Conservation (phyloP, 2,113 vertebrate genomes). For the Thunnus thynnus region DNA sequence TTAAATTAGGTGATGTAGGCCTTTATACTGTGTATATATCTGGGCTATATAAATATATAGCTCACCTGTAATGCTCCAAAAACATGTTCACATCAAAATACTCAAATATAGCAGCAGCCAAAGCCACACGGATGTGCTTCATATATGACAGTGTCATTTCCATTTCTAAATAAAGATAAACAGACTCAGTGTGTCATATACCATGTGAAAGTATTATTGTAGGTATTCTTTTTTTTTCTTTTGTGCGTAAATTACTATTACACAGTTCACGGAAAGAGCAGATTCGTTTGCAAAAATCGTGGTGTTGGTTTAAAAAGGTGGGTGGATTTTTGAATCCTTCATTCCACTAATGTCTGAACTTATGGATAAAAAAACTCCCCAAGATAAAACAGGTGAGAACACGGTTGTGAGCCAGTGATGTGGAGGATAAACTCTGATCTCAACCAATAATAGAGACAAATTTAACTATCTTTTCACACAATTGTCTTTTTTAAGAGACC, state of each 20-base stretch:
- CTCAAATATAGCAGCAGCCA: slow-evolving; percentile 81
- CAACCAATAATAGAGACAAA: not conserved
- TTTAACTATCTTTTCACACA: not conserved
- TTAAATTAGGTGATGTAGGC: slow-evolving; percentile 48
- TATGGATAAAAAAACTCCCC: not conserved
- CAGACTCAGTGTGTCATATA: slow-evolving; percentile 45
- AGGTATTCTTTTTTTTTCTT: slow-evolving; percentile 14
- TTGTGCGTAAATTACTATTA: slow-evolving; percentile 60
- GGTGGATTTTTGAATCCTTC: not conserved
- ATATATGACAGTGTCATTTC: slow-evolving; percentile 56
- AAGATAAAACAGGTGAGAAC: slow-evolving; percentile 21
- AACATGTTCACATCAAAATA: slow-evolving; percentile 77
- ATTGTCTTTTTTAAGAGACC: not conserved
- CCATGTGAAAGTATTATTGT: slow-evolving; percentile 52
- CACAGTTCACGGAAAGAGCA: slow-evolving; percentile 41
- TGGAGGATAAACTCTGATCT: slow-evolving; percentile 15
- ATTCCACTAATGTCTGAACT: slow-evolving; percentile 15
- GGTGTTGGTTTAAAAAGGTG: slow-evolving; percentile 38
- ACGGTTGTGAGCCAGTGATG: slow-evolving; percentile 39
- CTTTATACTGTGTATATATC: slow-evolving; percentile 33
- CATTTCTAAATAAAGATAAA: slow-evolving; percentile 58
- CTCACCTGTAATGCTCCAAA: slow-evolving; percentile 55
- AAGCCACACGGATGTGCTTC: slow-evolving; percentile 70
- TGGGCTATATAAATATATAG: slow-evolving; percentile 52
- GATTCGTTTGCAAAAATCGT: slow-evolving; percentile 27